phyloP scores from a whole-genome alignment of 1,140 invertebrate genomes.

The Drosophila nasuta region DNA sequence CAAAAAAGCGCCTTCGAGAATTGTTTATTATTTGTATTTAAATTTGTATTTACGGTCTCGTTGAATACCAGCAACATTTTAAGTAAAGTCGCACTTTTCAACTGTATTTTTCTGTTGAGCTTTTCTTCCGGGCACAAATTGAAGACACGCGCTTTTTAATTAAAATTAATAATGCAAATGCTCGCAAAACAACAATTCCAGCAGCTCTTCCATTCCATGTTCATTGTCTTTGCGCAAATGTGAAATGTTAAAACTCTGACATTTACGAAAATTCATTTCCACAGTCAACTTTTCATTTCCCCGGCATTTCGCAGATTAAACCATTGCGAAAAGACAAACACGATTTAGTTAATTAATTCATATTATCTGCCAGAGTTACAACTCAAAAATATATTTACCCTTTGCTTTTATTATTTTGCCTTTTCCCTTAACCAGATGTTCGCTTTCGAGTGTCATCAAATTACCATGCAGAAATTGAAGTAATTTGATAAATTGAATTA shows the following conservation, averaged over 20 bases:
- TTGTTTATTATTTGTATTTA: constrained; percentile 52
- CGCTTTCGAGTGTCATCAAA: constrained; percentile 1
- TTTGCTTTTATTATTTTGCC: not conserved
- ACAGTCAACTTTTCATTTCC: not conserved
- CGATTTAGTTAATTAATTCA: constrained; percentile 38
- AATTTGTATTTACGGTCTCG: constrained; percentile 32
- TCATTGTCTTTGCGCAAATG: constrained; percentile 13
- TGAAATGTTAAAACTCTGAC: not conserved
- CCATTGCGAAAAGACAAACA: constrained; percentile 9
- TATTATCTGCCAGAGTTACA: not conserved
- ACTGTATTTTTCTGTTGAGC: not conserved
- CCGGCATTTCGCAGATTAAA: not conserved
- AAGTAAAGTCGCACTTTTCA: constrained; percentile 3
- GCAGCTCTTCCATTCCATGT: constrained; percentile 4
- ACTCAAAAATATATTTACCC: constrained; percentile 1
- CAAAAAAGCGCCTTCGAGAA: constrained; percentile 4
- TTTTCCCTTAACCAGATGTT: not conserved
- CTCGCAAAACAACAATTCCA: not conserved
- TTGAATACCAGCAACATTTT: constrained; percentile 12
- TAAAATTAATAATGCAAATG: constrained; percentile 54
- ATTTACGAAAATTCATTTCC: not conserved
- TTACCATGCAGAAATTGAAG: not conserved
- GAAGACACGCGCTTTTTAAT: constrained; percentile 47
- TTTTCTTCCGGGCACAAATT: constrained; percentile 20
- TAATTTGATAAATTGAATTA: constrained; percentile 11